phyloP scores from a whole-genome alignment of 2,113 vertebrate species.

The Chrysemys picta region DNA sequence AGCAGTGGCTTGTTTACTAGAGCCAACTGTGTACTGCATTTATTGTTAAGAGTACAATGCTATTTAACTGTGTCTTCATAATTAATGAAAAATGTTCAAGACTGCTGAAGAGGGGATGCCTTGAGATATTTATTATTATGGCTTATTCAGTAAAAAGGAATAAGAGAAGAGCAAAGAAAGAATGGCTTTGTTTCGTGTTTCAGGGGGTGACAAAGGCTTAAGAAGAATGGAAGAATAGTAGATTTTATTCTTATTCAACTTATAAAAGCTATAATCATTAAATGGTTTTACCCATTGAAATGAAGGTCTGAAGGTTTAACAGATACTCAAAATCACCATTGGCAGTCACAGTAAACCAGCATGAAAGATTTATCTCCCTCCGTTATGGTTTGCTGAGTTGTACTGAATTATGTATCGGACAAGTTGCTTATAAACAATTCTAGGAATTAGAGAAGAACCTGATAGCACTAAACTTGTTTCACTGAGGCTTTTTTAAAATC shows the following conservation, averaged over 20 bases:
- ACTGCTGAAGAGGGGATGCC: not conserved
- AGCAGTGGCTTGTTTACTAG: not conserved
- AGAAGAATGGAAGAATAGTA: not conserved
- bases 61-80: not conserved
- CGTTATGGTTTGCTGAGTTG: not conserved
- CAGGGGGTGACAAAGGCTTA: not conserved
- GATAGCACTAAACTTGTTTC: not conserved
- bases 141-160: not conserved
- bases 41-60: not conserved
- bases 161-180: not conserved
- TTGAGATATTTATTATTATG: not conserved
- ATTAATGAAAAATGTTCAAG: not conserved
- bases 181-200: not conserved
- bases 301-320: not conserved
- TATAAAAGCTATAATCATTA: not conserved
- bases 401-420: not conserved
- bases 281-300: not conserved
- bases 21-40: not conserved
- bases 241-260: not conserved
- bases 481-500: not conserved
- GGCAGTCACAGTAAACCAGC: not conserved
- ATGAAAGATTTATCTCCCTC: not conserved
- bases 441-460: not conserved
- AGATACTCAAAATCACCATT: not conserved
- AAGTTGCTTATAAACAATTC: not conserved